A percentile compares a stretch with the other conserved stretches of the same genome.
These are phyloP conservation scores for Podarcis muralis DNA, from an alignment of 2,113 vertebrate species.

Conservation along the genomic window DNA sequence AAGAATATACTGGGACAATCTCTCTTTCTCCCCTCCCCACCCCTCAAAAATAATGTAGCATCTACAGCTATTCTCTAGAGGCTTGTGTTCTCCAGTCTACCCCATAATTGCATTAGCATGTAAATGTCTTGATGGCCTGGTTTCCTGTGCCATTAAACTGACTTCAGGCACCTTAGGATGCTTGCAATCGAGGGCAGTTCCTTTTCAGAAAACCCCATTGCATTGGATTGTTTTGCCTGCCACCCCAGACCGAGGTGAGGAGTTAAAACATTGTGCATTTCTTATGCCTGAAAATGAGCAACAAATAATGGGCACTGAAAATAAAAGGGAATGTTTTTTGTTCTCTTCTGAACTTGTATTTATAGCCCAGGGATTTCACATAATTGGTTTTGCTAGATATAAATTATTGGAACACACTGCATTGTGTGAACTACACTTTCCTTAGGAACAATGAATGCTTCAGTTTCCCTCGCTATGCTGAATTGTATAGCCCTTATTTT, in stretches of 20 bases:
- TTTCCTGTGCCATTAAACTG: constrained; percentile 56
- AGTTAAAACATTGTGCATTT: constrained; percentile 49
- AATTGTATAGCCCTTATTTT: constrained; percentile 28
- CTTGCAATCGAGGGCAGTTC: constrained; percentile 50
- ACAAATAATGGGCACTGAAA: background rate
- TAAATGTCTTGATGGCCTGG: constrained; percentile 70
- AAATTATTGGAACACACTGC: constrained; percentile 38
- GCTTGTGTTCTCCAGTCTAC: constrained; percentile 53
- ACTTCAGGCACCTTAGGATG: constrained; percentile 47
- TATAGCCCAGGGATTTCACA: constrained; percentile 52
- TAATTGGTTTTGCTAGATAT: constrained; percentile 39
- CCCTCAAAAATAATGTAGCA: constrained; percentile 25
- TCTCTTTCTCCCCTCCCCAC: constrained; percentile 17
- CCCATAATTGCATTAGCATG: constrained; percentile 69
- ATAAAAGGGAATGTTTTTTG: constrained; percentile 53
- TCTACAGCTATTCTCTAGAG: constrained; percentile 45
- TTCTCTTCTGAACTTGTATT: constrained; percentile 59
- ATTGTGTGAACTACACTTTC: constrained; percentile 35
- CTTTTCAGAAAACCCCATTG: constrained; percentile 47
- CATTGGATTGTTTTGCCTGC: constrained; percentile 29
- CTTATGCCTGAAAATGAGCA: constrained; percentile 53
- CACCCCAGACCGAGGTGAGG: constrained; percentile 31
- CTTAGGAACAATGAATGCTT: constrained; percentile 21
- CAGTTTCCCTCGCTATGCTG: background rate
- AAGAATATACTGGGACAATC: background rate